Percentiles rank a stretch among this genome's conserved stretches.
Evolutionary conservation across 2,113 vertebrate genomes (phyloP).

Genomic region (Atherinomorus stipes): DNA sequence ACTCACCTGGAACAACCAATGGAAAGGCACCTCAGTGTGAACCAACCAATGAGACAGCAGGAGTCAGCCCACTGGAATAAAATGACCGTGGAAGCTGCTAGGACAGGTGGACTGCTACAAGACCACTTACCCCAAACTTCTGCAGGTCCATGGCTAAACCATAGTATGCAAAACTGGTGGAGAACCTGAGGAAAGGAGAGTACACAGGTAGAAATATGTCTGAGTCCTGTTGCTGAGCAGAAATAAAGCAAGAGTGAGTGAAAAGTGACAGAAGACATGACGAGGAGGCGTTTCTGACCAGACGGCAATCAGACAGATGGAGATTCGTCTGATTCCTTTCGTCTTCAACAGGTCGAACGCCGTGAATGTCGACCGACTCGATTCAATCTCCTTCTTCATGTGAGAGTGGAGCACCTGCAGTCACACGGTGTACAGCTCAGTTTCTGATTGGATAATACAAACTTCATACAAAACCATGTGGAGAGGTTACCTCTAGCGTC

Average conservation of each 20-base stretch:
- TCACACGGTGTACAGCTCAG: constrained; percentile 29
- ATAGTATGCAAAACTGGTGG: constrained; percentile 94
- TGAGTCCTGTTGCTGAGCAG: too few relatives aligned
- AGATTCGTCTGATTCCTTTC: constrained; percentile 80
- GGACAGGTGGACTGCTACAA: not conserved
- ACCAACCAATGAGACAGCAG: constrained; percentile 5
- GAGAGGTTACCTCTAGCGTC: constrained; percentile 80
- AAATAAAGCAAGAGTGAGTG: too few relatives aligned
- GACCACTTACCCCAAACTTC: constrained; percentile 86
- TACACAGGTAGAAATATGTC: not conserved
- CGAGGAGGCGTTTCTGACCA: constrained; percentile 75
- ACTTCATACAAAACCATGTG: not conserved
- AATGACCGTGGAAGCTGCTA: not conserved
- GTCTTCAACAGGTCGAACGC: constrained; percentile 80
- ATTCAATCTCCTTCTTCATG: constrained; percentile 84
- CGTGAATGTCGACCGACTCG: not conserved
- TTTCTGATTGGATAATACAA: not conserved
- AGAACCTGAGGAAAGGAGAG: constrained; percentile 75
- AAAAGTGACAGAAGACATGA: not conserved
- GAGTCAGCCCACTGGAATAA: too few relatives aligned
- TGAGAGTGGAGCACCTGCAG: constrained; percentile 82
- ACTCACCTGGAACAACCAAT: constrained; percentile 78
- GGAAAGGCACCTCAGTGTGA: not conserved
- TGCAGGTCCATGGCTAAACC: constrained; percentile 94
- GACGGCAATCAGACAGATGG: constrained; percentile 76